Evolutionary conservation across 2,113 vertebrate genomes (phyloP).

Genomic region (Amia ocellicauda): DNA sequence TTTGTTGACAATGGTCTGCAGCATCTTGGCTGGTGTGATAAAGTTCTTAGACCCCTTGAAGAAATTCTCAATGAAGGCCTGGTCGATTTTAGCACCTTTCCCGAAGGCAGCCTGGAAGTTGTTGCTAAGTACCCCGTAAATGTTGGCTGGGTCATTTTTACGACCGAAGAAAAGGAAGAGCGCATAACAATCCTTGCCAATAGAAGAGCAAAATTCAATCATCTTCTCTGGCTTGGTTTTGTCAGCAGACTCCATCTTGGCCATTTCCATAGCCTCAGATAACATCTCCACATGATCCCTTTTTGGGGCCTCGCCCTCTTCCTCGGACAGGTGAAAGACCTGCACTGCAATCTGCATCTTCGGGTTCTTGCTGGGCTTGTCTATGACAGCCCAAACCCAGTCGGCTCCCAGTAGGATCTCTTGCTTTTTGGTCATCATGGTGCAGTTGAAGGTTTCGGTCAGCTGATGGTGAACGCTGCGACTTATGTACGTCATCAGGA

Average conservation of each 20-base stretch:
- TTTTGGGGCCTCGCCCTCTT: neutral
- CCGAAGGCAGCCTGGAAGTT: conserved; percentile 55
- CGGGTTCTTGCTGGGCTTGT: conserved; percentile 54
- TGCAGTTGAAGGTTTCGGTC: conserved; percentile 57
- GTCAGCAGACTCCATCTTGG: conserved; percentile 43
- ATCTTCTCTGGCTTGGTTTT: conserved; percentile 48
- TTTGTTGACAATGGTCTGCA: conserved; percentile 48
- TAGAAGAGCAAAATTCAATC: conserved; percentile 60
- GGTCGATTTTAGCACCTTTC: conserved; percentile 51
- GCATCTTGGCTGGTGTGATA: conserved; percentile 54
- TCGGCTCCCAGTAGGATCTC: conserved; percentile 60
- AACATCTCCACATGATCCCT: neutral
- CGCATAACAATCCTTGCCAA: conserved; percentile 66
- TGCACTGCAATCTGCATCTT: conserved; percentile 60
- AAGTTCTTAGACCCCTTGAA: conserved; percentile 57
- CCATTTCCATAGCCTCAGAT: conserved; percentile 45
- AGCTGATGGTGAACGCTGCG: conserved; percentile 52
- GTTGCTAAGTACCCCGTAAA: conserved; percentile 67
- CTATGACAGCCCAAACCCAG: conserved; percentile 67
- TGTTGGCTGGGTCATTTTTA: conserved; percentile 48
- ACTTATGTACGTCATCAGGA: conserved; percentile 65
- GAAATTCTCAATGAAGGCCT: conserved; percentile 57
- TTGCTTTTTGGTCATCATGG: conserved; percentile 59
- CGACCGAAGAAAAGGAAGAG: conserved; percentile 65
- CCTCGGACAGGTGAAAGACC: conserved; percentile 46